Conservation (phyloP, 2,113 vertebrate species). For the Pica pica region DNA sequence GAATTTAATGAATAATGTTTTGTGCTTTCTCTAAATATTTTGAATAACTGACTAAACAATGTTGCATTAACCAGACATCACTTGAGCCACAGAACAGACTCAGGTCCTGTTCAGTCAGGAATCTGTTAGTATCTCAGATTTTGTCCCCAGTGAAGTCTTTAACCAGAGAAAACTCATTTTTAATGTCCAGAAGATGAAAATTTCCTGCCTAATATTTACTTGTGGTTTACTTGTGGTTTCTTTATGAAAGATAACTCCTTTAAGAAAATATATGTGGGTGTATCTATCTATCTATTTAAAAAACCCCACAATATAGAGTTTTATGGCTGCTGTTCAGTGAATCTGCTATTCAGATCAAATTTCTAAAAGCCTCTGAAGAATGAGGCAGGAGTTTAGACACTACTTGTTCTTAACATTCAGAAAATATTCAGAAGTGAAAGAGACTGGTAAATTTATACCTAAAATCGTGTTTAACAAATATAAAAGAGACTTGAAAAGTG, state of each 20-base stretch:
- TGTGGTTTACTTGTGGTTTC: not conserved
- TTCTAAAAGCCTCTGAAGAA: not conserved
- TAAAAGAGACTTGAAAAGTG: not conserved
- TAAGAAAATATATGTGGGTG: not conserved
- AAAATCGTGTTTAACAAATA: slow-evolving; percentile 12
- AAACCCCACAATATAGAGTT: not conserved
- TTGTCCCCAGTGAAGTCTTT: not conserved
- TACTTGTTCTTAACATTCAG: not conserved
- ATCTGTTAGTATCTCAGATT: not conserved
- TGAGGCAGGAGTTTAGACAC: not conserved
- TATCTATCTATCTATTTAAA: not conserved
- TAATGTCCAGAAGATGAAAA: not conserved
- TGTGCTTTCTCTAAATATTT: not conserved
- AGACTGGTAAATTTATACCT: not conserved
- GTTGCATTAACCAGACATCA: not conserved
- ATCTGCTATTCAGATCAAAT: not conserved
- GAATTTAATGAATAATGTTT: not conserved
- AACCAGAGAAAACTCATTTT: not conserved
- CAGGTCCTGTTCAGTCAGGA: not conserved
- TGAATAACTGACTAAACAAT: not conserved
- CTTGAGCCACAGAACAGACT: not conserved
- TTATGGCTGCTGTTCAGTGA: not conserved
- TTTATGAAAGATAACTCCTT: not conserved
- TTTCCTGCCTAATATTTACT: not conserved
- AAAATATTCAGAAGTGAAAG: not conserved